phyloP scores from a whole-genome alignment of 2,797 vertebrate species.

The Coregonus suidteri region DNA sequence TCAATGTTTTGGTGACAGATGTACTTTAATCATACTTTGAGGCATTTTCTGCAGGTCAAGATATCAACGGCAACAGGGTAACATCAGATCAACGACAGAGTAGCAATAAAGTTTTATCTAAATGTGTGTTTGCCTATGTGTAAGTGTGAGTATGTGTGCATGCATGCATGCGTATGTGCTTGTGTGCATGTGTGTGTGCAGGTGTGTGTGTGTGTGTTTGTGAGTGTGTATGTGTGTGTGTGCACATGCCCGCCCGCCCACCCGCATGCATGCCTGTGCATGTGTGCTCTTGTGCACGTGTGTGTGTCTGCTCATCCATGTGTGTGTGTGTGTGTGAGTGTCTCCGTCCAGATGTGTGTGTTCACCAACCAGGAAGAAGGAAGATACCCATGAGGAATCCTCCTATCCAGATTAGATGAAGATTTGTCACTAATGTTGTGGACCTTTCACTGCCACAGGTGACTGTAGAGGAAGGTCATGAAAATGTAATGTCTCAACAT shows the following conservation, averaged over 20 bases:
- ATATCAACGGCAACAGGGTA: not conserved
- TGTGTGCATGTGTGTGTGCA: no score
- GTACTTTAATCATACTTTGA: no score
- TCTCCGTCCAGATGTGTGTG: not conserved
- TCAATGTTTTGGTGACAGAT: no score
- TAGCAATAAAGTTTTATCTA: no score
- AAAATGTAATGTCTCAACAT: not conserved
- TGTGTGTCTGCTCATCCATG: not conserved
- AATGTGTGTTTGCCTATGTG: conserved; percentile 3
- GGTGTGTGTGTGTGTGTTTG: not conserved
- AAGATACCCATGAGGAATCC: not conserved
- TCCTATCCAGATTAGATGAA: conserved; percentile 10
- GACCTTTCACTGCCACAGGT: conserved; percentile 6
- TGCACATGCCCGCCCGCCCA: no score
- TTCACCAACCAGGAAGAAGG: not conserved
- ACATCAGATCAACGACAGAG: not conserved
- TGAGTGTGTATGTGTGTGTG: no score
- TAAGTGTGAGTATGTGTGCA: not conserved
- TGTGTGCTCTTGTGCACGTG: not conserved
- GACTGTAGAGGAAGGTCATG: not conserved
- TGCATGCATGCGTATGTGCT: not conserved
- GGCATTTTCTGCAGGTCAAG: no score
- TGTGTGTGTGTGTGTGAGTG: not conserved
- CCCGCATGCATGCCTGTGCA: not conserved
- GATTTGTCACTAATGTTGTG: conserved; percentile 15